Evolutionary conservation across 2,113 vertebrate genomes (phyloP).

Genomic region (Chaenogobius annularis): DNA sequence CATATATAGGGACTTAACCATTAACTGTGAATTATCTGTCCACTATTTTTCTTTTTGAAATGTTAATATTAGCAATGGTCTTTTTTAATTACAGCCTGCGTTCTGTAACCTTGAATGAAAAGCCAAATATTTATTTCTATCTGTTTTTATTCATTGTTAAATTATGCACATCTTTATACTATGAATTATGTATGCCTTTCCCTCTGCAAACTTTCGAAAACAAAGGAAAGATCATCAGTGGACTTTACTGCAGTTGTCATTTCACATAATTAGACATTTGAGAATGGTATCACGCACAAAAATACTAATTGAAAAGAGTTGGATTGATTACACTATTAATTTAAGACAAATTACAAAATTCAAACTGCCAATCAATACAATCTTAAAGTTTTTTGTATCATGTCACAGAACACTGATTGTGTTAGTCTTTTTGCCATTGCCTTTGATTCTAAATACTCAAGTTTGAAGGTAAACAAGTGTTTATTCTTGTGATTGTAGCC

Average conservation of each 20-base stretch:
- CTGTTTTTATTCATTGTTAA: not conserved
- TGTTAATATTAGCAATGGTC: not conserved
- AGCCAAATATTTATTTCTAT: not conserved
- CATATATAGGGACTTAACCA: not conserved
- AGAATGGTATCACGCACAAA: not conserved
- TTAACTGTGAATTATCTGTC: not conserved
- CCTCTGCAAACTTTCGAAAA: not conserved
- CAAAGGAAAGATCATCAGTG: not conserved
- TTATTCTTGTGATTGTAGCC: constrained; percentile 5
- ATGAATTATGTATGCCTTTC: constrained; percentile 3
- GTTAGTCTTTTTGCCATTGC: no score
- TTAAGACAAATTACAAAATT: not conserved
- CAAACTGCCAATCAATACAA: not conserved
- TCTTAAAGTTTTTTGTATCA: not conserved
- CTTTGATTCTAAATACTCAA: not conserved
- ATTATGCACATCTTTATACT: not conserved
- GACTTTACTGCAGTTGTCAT: not conserved
- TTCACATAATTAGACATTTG: not conserved
- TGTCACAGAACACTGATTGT: not conserved
- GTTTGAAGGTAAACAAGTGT: constrained; percentile 3
- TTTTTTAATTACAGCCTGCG: not conserved
- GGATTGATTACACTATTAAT: not conserved
- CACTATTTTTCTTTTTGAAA: not conserved
- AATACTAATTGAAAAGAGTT: not conserved
- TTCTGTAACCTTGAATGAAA: not conserved